These are phyloP conservation scores for Alauda arvensis DNA, from an alignment of 2,797 vertebrate species.

Conservation along the genomic window DNA sequence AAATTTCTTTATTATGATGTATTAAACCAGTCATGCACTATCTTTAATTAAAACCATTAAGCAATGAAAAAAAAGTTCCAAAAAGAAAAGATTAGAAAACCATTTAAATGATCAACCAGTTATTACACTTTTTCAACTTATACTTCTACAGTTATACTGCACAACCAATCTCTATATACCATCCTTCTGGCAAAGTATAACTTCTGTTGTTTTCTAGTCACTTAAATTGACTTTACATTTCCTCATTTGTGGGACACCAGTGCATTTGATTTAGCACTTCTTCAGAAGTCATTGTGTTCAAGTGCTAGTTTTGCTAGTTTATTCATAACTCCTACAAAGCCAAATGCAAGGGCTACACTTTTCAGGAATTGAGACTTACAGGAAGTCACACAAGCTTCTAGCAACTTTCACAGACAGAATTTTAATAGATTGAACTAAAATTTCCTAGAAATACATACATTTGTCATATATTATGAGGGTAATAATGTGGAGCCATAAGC, in stretches of 20 bases:
- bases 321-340: neutral
- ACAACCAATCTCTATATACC: neutral
- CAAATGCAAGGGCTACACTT: neutral
- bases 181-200: neutral
- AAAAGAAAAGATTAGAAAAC: neutral
- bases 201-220: neutral
- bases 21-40: neutral
- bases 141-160: neutral
- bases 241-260: neutral
- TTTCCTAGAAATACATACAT: fast-evolving
- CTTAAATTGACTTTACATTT: neutral
- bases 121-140: neutral
- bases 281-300: neutral
- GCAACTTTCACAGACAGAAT: neutral
- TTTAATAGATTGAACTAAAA: neutral
- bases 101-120: neutral
- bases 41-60: neutral
- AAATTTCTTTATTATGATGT: neutral
- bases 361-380: neutral
- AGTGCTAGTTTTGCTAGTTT: neutral
- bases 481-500: neutral
- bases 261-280: neutral
- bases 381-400: neutral
- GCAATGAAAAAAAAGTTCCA: neutral
- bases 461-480: neutral